These are phyloP conservation scores for Lasioglossum marginatum DNA, from an alignment of 2,888 invertebrate species.

Conservation along the genomic window DNA sequence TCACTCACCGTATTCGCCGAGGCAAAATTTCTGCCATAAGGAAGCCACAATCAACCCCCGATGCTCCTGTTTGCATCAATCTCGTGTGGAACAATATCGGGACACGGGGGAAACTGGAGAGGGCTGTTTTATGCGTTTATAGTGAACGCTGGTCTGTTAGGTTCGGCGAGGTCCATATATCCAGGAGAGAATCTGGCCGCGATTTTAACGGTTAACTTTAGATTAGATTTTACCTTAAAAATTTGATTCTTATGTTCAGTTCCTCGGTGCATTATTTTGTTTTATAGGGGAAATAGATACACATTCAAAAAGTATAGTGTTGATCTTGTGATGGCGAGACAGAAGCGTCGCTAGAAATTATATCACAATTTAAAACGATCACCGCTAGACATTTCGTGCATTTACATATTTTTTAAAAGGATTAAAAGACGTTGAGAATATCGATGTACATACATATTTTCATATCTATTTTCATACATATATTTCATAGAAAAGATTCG, in stretches of 20 bases:
- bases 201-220: background rate
- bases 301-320: no score
- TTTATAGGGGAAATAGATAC: background rate
- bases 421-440: no score
- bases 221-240: background rate
- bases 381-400: no score
- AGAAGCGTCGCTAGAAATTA: no score
- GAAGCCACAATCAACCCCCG: constrained; percentile 9
- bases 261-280: background rate
- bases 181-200: background rate
- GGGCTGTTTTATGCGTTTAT: background rate
- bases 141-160: background rate
- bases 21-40: constrained; percentile 30
- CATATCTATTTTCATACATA: no score
- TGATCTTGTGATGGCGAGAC: no score
- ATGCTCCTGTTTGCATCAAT: background rate
- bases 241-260: background rate
- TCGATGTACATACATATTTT: no score
- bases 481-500: background rate
- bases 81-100: background rate
- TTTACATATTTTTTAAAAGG: no score
- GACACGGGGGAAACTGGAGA: background rate
- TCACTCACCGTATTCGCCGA: constrained; percentile 16
- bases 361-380: no score
- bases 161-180: background rate